These are phyloP conservation scores for Trachelus iudaicus DNA, from an alignment of 2,888 invertebrate species.

Conservation along the genomic window DNA sequence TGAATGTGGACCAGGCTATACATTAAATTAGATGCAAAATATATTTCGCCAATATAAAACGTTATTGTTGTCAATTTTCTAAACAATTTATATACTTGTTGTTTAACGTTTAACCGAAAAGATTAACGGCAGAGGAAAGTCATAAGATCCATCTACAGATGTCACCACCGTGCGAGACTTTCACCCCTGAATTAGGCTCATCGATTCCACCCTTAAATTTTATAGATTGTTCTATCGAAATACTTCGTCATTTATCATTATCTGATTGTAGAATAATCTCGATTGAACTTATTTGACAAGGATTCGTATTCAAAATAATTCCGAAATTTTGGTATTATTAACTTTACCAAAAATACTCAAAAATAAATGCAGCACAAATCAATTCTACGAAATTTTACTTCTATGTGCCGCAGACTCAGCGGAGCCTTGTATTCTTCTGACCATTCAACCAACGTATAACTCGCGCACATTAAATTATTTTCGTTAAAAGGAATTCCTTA, in stretches of 20 bases:
- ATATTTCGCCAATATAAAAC: not conserved
- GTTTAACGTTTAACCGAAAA: not conserved
- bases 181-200: not conserved
- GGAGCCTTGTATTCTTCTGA: not conserved
- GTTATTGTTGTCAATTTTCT: not conserved
- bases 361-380: not conserved
- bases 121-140: not conserved
- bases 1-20: not conserved
- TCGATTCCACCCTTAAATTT: not conserved
- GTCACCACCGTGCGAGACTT: not conserved
- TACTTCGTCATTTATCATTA: not conserved
- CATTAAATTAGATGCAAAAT: not conserved
- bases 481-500: slow-evolving; percentile 54
- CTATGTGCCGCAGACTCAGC: not conserved
- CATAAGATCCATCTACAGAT: not conserved
- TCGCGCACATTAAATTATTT: slow-evolving; percentile 30
- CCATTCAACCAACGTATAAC: not conserved
- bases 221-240: not conserved
- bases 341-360: not conserved
- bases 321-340: not conserved
- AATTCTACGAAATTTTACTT: not conserved
- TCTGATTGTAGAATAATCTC: not conserved
- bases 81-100: not conserved
- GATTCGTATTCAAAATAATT: too few species aligned
- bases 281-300: not conserved